Conservation (phyloP, 2,113 vertebrate species). For the Sylvilagus bachmani region DNA sequence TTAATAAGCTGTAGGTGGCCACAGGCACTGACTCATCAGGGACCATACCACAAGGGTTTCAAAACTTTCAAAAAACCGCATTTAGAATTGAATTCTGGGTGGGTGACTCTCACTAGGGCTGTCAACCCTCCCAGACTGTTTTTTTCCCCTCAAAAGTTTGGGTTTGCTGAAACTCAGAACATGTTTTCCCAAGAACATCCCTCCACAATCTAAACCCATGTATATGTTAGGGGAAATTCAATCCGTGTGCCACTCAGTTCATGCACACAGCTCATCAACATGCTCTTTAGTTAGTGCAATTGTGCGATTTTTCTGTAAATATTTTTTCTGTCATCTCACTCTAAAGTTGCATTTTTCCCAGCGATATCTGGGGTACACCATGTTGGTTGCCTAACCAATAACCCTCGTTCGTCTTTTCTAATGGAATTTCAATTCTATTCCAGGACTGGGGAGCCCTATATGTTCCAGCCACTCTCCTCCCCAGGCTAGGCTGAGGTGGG, state of each 20-base stretch:
- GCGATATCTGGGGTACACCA: not conserved
- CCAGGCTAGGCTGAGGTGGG: not conserved
- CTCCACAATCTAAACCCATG: slow-evolving; percentile 66
- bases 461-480: not conserved
- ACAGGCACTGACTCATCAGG: not conserved
- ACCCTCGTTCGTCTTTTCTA: not conserved
- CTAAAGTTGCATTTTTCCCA: slow-evolving; percentile 37
- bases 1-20: slow-evolving; percentile 36
- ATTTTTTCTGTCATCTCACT: slow-evolving; percentile 28
- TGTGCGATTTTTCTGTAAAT: slow-evolving; percentile 59
- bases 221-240: slow-evolving; percentile 76
- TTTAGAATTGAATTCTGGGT: slow-evolving; percentile 30
- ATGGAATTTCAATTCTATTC: not conserved
- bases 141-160: not conserved
- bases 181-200: slow-evolving; percentile 72
- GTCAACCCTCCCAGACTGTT: slow-evolving; percentile 49
- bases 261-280: slow-evolving; percentile 53
- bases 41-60: slow-evolving; percentile 23
- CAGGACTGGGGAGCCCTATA: not conserved
- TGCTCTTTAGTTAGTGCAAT: slow-evolving; percentile 60
- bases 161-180: slow-evolving; percentile 69
- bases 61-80: slow-evolving; percentile 63
- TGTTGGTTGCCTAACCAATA: not conserved
- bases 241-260: slow-evolving; percentile 57
- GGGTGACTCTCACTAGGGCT: slow-evolving; percentile 27